Evolutionary conservation across 2,888 invertebrate genomes (phyloP).

Genomic region (Cactoblastis cactorum): DNA sequence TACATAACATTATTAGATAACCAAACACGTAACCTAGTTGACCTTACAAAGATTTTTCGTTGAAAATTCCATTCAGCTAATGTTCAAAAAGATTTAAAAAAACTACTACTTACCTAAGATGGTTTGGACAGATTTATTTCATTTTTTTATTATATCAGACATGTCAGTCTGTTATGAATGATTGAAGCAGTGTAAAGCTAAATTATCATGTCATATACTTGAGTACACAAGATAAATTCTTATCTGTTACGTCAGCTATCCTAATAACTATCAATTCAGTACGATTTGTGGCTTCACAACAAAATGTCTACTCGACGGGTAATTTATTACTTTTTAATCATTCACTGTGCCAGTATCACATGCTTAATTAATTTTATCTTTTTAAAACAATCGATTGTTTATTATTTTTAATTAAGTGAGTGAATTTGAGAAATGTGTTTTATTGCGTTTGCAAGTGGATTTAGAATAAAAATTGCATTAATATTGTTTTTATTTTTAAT

Average conservation of each 20-base stretch:
- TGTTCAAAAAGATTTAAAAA: not conserved
- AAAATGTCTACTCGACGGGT: constrained; percentile 71
- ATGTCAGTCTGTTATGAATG: constrained; percentile 38
- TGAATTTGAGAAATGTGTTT: not conserved
- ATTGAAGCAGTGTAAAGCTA: constrained; percentile 36
- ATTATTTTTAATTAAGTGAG: constrained; percentile 1
- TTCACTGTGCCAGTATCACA: constrained; percentile 4
- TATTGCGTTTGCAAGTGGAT: not conserved
- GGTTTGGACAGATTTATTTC: not conserved
- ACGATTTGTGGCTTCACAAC: constrained; percentile 52
- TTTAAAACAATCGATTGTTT: not conserved
- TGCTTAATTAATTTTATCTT: not conserved
- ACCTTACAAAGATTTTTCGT: constrained; percentile 31
- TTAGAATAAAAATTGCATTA: not conserved
- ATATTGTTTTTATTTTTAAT: not conserved
- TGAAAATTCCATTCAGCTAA: not conserved
- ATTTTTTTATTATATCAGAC: not conserved
- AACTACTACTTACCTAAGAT: constrained; percentile 6
- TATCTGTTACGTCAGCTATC: constrained; percentile 62
- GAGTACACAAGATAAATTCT: constrained; percentile 57
- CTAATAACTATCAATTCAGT: constrained; percentile 59
- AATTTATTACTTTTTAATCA: constrained; percentile 37
- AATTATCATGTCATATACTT: constrained; percentile 39
- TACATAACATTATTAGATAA: constrained; percentile 49
- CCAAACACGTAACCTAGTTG: constrained; percentile 57